Percentiles rank a stretch among this genome's conserved stretches.
Conservation (phyloP, 2,888 invertebrate species). For the Crematogaster levior region DNA sequence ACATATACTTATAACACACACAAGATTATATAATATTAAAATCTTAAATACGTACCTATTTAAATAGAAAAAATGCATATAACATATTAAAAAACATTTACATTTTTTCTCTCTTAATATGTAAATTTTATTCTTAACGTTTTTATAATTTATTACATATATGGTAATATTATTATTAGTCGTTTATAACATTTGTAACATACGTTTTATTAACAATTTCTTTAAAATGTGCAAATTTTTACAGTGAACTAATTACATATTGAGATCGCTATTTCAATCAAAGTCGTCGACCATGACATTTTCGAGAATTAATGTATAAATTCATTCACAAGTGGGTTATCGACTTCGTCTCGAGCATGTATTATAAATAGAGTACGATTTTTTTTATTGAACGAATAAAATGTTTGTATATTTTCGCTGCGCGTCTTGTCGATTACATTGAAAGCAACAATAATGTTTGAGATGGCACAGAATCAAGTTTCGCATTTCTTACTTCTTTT, state of each 20-base stretch:
- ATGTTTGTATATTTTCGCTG: conserved; percentile 1
- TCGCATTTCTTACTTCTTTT: conserved; percentile 15
- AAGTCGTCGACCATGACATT: background rate
- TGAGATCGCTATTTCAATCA: background rate
- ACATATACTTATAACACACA: background rate
- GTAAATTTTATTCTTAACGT: background rate
- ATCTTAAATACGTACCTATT: background rate
- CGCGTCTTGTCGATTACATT: background rate
- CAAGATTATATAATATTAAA: background rate
- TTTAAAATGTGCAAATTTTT: background rate
- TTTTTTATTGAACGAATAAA: conserved; percentile 9
- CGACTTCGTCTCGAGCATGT: background rate
- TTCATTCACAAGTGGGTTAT: background rate
- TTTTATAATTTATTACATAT: background rate
- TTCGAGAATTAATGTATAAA: conserved; percentile 13
- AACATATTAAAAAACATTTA: too few species aligned
- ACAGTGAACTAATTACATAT: background rate
- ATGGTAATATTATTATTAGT: background rate
- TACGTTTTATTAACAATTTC: background rate
- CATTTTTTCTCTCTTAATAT: background rate
- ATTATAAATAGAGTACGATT: background rate
- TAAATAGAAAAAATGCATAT: background rate
- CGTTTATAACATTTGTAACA: background rate
- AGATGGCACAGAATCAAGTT: background rate
- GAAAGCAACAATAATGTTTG: background rate